These are phyloP conservation scores for Chaenocephalus aceratus DNA, from an alignment of 2,113 vertebrate species.

Conservation along the genomic window DNA sequence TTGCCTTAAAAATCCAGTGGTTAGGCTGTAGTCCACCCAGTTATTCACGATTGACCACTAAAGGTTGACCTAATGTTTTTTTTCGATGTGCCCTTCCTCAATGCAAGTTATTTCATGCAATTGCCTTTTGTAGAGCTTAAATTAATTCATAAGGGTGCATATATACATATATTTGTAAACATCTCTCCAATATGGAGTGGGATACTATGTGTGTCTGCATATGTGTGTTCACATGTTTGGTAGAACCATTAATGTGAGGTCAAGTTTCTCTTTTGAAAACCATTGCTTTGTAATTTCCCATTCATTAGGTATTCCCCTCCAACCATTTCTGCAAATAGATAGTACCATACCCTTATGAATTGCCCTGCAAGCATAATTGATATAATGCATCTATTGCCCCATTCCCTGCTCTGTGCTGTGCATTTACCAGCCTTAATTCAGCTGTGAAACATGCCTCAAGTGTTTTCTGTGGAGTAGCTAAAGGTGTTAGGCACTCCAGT, in stretches of 20 bases:
- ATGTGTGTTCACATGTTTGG: constrained; percentile 15
- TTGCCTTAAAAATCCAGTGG: neutral
- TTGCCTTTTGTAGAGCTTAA: neutral
- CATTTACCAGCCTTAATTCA: constrained; percentile 57
- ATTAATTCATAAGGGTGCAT: neutral
- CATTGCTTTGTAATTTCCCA: constrained; percentile 50
- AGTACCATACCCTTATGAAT: constrained; percentile 44
- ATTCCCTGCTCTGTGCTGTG: constrained; percentile 42
- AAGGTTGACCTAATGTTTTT: neutral
- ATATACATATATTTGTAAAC: neutral
- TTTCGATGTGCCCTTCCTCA: too few species aligned
- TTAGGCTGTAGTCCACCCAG: neutral
- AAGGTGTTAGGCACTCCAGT: constrained; percentile 39
- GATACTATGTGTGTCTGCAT: neutral
- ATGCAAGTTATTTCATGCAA: too few species aligned
- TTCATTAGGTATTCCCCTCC: constrained; percentile 52
- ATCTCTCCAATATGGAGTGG: neutral
- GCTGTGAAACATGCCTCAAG: constrained; percentile 56
- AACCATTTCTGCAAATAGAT: constrained; percentile 44
- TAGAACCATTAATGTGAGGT: constrained; percentile 48
- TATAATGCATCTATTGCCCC: constrained; percentile 46
- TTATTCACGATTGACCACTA: neutral
- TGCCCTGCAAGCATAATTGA: constrained; percentile 46
- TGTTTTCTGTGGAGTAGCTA: constrained; percentile 47
- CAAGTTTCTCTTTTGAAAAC: constrained; percentile 52